Evolutionary conservation across 2,888 invertebrate species (phyloP).

Genomic region (Sycophila texana): DNA sequence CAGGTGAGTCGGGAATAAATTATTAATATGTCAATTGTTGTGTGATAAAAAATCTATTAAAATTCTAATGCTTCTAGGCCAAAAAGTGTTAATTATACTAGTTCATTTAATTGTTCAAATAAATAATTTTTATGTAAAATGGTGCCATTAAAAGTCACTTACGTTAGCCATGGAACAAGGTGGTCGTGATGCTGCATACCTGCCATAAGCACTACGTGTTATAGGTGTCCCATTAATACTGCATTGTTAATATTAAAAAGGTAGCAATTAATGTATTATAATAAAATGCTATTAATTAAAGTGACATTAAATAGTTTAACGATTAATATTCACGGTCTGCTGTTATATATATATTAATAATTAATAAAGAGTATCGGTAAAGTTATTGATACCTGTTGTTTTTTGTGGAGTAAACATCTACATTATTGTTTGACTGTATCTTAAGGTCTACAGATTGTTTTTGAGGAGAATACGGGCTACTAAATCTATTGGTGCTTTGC

Average conservation of each 20-base stretch:
- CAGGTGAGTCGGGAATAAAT: no score
- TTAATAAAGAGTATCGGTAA: background rate
- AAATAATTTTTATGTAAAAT: background rate
- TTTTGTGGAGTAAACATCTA: slow-evolving; percentile 25
- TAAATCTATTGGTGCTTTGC: slow-evolving; percentile 24
- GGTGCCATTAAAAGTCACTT: slow-evolving; percentile 59
- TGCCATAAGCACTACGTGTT: slow-evolving; percentile 74
- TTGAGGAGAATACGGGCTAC: slow-evolving; percentile 27
- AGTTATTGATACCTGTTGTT: slow-evolving; percentile 50
- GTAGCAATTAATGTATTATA: slow-evolving; percentile 6
- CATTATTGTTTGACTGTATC: slow-evolving; percentile 26
- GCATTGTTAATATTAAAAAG: slow-evolving; percentile 52
- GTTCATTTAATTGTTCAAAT: no score
- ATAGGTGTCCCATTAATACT: slow-evolving; percentile 67
- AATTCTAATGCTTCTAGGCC: no score
- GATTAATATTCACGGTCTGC: no score
- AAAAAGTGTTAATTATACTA: no score
- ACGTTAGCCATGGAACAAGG: slow-evolving; percentile 84
- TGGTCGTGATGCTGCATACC: slow-evolving; percentile 81
- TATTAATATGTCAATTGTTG: no score
- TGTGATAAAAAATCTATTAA: no score
- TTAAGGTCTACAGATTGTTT: slow-evolving; percentile 17
- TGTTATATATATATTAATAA: background rate
- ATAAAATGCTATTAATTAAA: no score
- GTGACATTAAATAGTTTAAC: no score